Percentiles rank a stretch among this genome's conserved stretches.
Evolutionary conservation across 2,888 invertebrate species (phyloP).

Genomic region (Sarcophaga caerulescens): DNA sequence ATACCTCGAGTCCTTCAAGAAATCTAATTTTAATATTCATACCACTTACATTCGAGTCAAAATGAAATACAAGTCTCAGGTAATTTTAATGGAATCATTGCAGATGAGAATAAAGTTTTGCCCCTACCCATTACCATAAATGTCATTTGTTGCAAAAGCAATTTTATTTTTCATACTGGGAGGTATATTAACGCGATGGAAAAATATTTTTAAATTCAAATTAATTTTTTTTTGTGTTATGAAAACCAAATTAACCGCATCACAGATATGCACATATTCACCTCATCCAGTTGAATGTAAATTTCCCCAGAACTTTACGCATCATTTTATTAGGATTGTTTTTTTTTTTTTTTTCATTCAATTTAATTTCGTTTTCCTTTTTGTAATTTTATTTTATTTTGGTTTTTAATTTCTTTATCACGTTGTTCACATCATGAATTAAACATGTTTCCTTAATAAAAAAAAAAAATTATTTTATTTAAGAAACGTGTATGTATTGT

Average conservation of each 20-base stretch:
- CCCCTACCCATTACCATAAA: constrained; percentile 4
- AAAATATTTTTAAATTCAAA: not conserved
- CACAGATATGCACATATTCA: constrained; percentile 7
- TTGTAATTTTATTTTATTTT: constrained; percentile 39
- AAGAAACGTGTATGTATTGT: no score
- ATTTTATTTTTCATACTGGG: constrained; percentile 26
- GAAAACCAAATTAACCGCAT: constrained; percentile 21
- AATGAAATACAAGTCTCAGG: no score
- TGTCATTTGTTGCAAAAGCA: not conserved
- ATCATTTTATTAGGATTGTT: no score
- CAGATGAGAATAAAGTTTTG: constrained; percentile 23
- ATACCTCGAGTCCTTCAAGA: no score
- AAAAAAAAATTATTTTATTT: not conserved
- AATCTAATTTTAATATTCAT: no score
- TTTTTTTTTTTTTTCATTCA: no score
- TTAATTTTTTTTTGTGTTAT: not conserved
- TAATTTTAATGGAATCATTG: no score
- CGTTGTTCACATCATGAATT: constrained; percentile 48
- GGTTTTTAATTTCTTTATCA: constrained; percentile 44
- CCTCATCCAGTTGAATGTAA: constrained; percentile 29
- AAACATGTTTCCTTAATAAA: constrained; percentile 43
- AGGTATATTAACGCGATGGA: constrained; percentile 29
- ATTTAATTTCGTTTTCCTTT: constrained; percentile 7
- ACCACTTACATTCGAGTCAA: no score
- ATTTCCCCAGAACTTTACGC: constrained; percentile 26